Base-by-base conservation (phyloP, 2,797 vertebrate species). In the Florisuga fusca region DNA sequence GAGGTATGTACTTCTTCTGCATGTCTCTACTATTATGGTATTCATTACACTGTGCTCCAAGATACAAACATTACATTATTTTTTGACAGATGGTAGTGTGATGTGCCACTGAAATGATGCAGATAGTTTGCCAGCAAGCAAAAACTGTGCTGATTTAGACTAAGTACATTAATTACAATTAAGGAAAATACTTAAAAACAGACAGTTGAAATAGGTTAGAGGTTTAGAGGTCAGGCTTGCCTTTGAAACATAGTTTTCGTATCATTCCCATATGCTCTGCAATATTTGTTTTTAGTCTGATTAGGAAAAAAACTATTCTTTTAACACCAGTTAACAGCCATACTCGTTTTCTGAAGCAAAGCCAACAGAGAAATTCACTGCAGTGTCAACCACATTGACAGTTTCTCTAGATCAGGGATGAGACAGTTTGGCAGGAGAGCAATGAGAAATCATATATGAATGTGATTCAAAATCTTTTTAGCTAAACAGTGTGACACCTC, bases 1-100 rank as follows among this genome's bases (percentile, higher is more conserved):
- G 79, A 92, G 17, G 62, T 59, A 81, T 62, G 63, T 77, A 94
- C 53, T 93, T 92, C 76, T 94, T 93, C 93, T 94, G 31, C 58
- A 84, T 20, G 8, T 34, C 41, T 83, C 12, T 21, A 25, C 34
- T 33, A 23, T 33, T 61, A 45, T 1, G 6, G 36, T 18, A 92
- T 68, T 66, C 82, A 33, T 31, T 19, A 55, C 27, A 6, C 19
- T 33, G 7, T 27, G 58, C 19, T 84, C 34, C 55, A 46, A 18
- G 51, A 64, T 8, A 64, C 36, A 81, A 81, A 36, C 19, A 45
- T 43, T 8, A 19, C 19, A 8, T 74, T 34, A 36, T 15, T 41
- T 10, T 71, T 71, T 46, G 55, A 76, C 3, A 55, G 26, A 74
- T 83, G 12, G 25, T 12, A 55, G 34, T 3, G 33, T 10, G 20